These are phyloP conservation scores for Argyrosomus japonicus DNA, from an alignment of 2,113 vertebrate species.

Conservation along the genomic window DNA sequence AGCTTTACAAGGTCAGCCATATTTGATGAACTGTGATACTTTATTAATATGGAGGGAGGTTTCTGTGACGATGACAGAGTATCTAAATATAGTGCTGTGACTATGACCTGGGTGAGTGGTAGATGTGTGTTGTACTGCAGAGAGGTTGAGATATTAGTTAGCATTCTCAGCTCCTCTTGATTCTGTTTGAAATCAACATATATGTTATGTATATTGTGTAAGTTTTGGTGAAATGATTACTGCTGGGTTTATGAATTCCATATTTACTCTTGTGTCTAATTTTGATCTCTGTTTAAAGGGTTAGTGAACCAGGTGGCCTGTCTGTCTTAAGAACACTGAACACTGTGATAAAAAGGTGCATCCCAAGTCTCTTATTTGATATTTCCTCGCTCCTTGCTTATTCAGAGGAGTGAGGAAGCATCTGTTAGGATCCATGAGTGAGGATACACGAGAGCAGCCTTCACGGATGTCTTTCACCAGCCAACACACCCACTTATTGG, in stretches of 20 bases:
- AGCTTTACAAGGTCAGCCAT: slow-evolving; percentile 31
- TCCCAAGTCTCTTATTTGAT: too few species aligned
- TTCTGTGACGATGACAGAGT: not conserved
- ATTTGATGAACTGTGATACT: slow-evolving; percentile 24
- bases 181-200: not conserved
- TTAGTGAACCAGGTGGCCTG: not conserved
- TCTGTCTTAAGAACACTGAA: not conserved
- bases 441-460: too few species aligned
- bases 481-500: too few species aligned
- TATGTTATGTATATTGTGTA: too few species aligned
- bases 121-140: not conserved
- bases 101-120: not conserved
- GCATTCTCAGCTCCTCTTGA: too few species aligned
- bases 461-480: too few species aligned
- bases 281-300: too few species aligned
- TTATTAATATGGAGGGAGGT: not conserved
- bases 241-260: not conserved
- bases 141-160: not conserved
- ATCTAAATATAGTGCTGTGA: slow-evolving; percentile 12
- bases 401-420: too few species aligned
- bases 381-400: too few species aligned
- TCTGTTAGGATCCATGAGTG: too few species aligned
- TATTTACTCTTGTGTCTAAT: not conserved
- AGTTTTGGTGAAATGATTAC: too few species aligned
- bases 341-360: too few species aligned